phyloP scores from a whole-genome alignment of 2,797 vertebrate species.

The Gymnothorax reevesii region DNA sequence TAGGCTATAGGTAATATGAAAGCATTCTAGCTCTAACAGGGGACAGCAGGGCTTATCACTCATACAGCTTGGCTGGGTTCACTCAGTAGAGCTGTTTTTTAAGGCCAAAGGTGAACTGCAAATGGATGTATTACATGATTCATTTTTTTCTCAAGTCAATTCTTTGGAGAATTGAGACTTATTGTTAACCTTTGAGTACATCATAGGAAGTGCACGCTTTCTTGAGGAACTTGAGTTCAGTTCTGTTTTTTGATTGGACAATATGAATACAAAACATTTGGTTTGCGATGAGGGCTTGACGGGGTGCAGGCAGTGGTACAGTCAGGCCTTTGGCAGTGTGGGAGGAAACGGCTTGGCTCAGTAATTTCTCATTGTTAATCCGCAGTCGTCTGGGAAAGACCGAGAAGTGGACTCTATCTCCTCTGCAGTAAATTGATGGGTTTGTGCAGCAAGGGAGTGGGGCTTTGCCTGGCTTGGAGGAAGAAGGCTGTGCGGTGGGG shows the following conservation, averaged over 20 bases:
- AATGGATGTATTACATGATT: conserved; percentile 1
- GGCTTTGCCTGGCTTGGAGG: neutral
- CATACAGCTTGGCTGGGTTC: neutral
- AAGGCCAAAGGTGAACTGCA: no score
- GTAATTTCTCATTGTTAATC: conserved; percentile 16
- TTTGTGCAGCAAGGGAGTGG: neutral
- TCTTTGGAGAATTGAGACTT: neutral
- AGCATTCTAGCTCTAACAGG: neutral
- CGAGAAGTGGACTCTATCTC: neutral
- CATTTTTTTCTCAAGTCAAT: neutral
- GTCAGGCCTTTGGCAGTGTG: neutral
- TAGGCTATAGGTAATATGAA: neutral
- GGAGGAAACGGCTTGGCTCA: conserved; percentile 25
- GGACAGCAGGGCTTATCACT: neutral
- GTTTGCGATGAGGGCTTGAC: conserved; percentile 21
- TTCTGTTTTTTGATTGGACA: neutral
- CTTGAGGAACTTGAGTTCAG: neutral
- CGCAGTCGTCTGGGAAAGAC: neutral
- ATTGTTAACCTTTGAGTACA: neutral
- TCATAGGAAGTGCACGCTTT: neutral
- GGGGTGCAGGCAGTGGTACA: conserved; percentile 1
- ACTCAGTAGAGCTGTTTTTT: neutral
- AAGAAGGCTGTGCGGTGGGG: neutral
- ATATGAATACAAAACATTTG: neutral
- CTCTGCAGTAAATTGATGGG: conserved; percentile 3